Conservation (phyloP, 2,797 vertebrate genomes). For the Microctenopoma steveboyesi region DNA sequence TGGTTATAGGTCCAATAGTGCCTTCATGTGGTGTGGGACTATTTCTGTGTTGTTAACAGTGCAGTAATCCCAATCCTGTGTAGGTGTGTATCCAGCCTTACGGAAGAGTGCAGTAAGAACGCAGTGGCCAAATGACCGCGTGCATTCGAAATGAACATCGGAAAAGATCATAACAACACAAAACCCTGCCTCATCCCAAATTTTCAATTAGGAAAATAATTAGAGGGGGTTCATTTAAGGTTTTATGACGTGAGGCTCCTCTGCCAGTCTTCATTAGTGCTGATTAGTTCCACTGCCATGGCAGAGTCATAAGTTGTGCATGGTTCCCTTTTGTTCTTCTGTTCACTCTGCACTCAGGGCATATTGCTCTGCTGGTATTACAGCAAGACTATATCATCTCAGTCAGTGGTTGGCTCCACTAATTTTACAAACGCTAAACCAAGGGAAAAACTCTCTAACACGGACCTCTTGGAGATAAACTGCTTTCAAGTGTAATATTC, state of each 20-base stretch:
- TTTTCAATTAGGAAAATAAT: slow-evolving; percentile 89
- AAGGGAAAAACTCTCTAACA: not conserved
- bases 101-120: not conserved
- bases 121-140: not conserved
- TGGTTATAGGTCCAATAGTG: slow-evolving; percentile 63
- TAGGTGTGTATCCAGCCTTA: slow-evolving; percentile 23
- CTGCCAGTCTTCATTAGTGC: slow-evolving; percentile 87
- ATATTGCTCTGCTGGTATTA: slow-evolving; percentile 7
- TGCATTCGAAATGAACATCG: slow-evolving; percentile 27
- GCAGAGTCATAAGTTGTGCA: slow-evolving; percentile 23
- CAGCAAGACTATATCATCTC: not conserved
- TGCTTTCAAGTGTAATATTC: not conserved
- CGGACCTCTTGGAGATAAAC: not conserved
- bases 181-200: slow-evolving; percentile 78
- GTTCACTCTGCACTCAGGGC: slow-evolving; percentile 23
- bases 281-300: slow-evolving; percentile 83
- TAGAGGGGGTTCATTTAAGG: slow-evolving; percentile 82
- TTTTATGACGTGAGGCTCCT: slow-evolving; percentile 78
- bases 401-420: not conserved
- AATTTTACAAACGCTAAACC: slow-evolving; percentile 1
- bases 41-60: slow-evolving; percentile 43
- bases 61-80: slow-evolving; percentile 17
- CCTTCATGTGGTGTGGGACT: slow-evolving; percentile 67
- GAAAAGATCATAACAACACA: slow-evolving; percentile 49
- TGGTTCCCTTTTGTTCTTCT: slow-evolving; percentile 44